Evolutionary conservation across 2,113 vertebrate genomes (phyloP).

Genomic region (Dissostichus mawsoni): DNA sequence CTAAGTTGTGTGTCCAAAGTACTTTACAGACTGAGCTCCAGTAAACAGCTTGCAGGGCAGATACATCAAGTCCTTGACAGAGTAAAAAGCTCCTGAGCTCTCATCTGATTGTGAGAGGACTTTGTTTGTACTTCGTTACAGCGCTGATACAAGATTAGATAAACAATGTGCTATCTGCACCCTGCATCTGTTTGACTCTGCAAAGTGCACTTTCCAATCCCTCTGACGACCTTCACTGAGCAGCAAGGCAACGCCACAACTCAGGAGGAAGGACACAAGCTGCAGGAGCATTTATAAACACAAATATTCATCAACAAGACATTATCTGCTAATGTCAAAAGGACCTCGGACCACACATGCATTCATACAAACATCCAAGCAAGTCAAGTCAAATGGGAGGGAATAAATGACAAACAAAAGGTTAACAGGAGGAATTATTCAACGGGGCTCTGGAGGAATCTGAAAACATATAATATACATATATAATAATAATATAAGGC

Average conservation of each 20-base stretch:
- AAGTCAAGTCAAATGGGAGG: slow-evolving; percentile 11
- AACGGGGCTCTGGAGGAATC: too few relatives aligned
- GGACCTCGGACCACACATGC: slow-evolving; percentile 5
- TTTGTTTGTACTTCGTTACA: slow-evolving; percentile 84
- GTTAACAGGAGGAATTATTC: too few relatives aligned
- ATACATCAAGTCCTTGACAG: slow-evolving; percentile 81
- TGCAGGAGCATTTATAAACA: slow-evolving; percentile 30
- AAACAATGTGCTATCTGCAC: slow-evolving; percentile 77
- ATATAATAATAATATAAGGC: too few relatives aligned
- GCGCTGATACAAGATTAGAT: slow-evolving; percentile 86
- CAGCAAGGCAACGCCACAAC: slow-evolving; percentile 46
- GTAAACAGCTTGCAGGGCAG: slow-evolving; percentile 64
- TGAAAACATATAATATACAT: too few relatives aligned
- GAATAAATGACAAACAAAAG: too few relatives aligned
- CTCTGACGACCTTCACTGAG: slow-evolving; percentile 81
- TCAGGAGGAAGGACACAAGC: slow-evolving; percentile 45
- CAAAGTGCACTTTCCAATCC: slow-evolving; percentile 83
- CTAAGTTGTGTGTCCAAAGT: slow-evolving; percentile 31
- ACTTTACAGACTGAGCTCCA: background rate
- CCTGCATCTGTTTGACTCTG: slow-evolving; percentile 80
- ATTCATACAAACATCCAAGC: slow-evolving; percentile 15
- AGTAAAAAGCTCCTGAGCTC: slow-evolving; percentile 72
- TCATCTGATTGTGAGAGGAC: slow-evolving; percentile 80
- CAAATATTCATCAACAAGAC: slow-evolving; percentile 26
- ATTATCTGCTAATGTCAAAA: slow-evolving; percentile 48